Evolutionary conservation across 1,140 invertebrate species (phyloP), one percentile per base, ranked within the genome.

Genomic region (Drosophila fuyamai): DNA sequence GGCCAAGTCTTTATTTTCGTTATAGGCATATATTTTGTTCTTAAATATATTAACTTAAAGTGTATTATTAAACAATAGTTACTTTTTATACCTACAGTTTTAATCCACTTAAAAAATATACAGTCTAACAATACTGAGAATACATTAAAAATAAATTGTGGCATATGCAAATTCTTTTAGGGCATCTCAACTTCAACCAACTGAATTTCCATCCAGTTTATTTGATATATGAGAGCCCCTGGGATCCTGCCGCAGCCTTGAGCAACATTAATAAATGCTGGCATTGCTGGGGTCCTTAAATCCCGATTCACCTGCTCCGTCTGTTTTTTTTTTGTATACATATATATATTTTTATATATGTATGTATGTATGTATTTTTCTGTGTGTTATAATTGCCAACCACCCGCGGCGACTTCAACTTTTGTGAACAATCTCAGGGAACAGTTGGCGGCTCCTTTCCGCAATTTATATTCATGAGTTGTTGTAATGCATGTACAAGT

Each of bases 381-480:
- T 81, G 50, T 67, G 73, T 55, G 72, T 83, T 89, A 76, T 88
- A 88, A 83, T 86, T 89, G 83, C 71, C 73, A 62, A 75, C 58
- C 77, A 63, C 83, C 68, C 79, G 83, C 83, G 63, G 79, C 70
- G 82, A 66, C 73, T 70, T 77, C 40, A 77, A 77, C 75, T 70
- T 77, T 55, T 59, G 70, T 62, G 56, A 71, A 55, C 65, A 48
- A 58, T 71, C 68, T 71, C 65, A 27, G 14, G 65, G 53, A 71
- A 57, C 43, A 23, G 66, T 48, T 58, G 65, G 53, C 66, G 53
- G 66, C 43, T 48, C 29, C 43, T 41, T 57, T 63, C 16, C 27
- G 76, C 80, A 88, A 88, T 88, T 88, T 88, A 88, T 88, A 88
- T 88, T 88, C 84, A 88, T 88, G 84, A 88, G 84, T 84, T 89